Percentiles rank a stretch among this genome's conserved stretches.
phyloP scores from a whole-genome alignment of 2,888 invertebrate genomes.

The Platypus cylindrus region DNA sequence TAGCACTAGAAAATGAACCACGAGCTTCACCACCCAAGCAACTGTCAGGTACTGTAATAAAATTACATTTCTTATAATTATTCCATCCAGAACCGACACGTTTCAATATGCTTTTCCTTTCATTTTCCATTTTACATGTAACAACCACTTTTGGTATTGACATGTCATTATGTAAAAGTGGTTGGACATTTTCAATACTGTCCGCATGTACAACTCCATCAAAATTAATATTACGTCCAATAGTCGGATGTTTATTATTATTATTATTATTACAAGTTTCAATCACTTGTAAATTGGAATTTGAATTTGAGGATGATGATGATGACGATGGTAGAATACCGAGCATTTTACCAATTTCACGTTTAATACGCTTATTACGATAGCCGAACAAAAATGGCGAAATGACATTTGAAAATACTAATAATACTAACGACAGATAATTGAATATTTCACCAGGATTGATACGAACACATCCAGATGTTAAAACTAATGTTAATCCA shows the following conservation, averaged over 20 bases:
- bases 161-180: slow-evolving; percentile 6
- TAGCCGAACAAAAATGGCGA: slow-evolving; percentile 69
- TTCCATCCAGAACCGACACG: slow-evolving; percentile 30
- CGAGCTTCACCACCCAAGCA: slow-evolving; percentile 31
- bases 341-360: slow-evolving; percentile 42
- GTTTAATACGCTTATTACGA: slow-evolving; percentile 53
- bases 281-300: slow-evolving; percentile 6
- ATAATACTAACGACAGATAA: slow-evolving; percentile 42
- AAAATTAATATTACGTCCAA: slow-evolving; percentile 16
- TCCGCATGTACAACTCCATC: slow-evolving; percentile 14
- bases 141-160: slow-evolving; percentile 28
- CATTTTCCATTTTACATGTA: slow-evolving; percentile 28
- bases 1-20: slow-evolving; percentile 34
- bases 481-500: slow-evolving; percentile 29
- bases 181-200: slow-evolving; percentile 12
- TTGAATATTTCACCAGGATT: slow-evolving; percentile 37
- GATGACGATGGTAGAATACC: slow-evolving; percentile 21
- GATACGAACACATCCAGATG: slow-evolving; percentile 23
- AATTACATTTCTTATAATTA: slow-evolving; percentile 30
- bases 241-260: too few relatives aligned
- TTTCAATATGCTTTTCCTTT: slow-evolving; percentile 32
- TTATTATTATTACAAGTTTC: slow-evolving; percentile 5
- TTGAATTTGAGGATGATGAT: slow-evolving; percentile 8
- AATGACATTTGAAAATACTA: slow-evolving; percentile 48
- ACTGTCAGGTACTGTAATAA: slow-evolving; percentile 32